Evolutionary conservation across 2,888 invertebrate genomes (phyloP).

Genomic region (Amiota communis): DNA sequence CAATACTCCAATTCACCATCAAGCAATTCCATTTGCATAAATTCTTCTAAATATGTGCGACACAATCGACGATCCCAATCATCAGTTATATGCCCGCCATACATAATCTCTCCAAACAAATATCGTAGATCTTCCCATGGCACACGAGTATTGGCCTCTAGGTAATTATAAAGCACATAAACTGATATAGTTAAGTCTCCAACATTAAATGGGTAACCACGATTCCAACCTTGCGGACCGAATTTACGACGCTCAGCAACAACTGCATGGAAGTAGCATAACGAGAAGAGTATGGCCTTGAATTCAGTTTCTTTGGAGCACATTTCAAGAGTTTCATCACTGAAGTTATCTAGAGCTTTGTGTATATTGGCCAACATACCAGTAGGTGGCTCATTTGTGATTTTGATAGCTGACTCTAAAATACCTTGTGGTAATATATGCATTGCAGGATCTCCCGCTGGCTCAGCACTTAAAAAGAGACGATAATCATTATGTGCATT

Average conservation of each 20-base stretch:
- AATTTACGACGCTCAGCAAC: slow-evolving; percentile 94
- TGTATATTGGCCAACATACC: slow-evolving; percentile 96
- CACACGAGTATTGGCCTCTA: slow-evolving; percentile 89
- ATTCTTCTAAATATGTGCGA: slow-evolving; percentile 88
- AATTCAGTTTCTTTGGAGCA: slow-evolving; percentile 95
- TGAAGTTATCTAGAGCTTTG: slow-evolving; percentile 93
- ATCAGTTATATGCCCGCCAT: slow-evolving; percentile 97
- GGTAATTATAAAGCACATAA: slow-evolving; percentile 90
- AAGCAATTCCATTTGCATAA: slow-evolving; percentile 88
- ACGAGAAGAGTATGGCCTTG: slow-evolving; percentile 88
- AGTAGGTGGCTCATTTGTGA: slow-evolving; percentile 95
- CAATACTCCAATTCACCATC: slow-evolving; percentile 90
- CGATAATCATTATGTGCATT: slow-evolving; percentile 79
- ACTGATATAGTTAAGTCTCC: slow-evolving; percentile 94
- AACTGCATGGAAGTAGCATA: slow-evolving; percentile 96
- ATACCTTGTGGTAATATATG: slow-evolving; percentile 88
- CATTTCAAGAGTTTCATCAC: slow-evolving; percentile 92
- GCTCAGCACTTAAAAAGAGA: slow-evolving; percentile 91
- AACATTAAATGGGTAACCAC: slow-evolving; percentile 84
- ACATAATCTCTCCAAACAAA: slow-evolving; percentile 97
- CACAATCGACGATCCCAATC: slow-evolving; percentile 95
- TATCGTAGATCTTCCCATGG: slow-evolving; percentile 97
- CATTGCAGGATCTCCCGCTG: slow-evolving; percentile 80
- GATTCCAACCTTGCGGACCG: slow-evolving; percentile 73
- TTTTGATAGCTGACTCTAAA: slow-evolving; percentile 93